These are phyloP conservation scores for Erpobdella octoculata DNA, from an alignment of 2,888 invertebrate species.

Conservation along the genomic window DNA sequence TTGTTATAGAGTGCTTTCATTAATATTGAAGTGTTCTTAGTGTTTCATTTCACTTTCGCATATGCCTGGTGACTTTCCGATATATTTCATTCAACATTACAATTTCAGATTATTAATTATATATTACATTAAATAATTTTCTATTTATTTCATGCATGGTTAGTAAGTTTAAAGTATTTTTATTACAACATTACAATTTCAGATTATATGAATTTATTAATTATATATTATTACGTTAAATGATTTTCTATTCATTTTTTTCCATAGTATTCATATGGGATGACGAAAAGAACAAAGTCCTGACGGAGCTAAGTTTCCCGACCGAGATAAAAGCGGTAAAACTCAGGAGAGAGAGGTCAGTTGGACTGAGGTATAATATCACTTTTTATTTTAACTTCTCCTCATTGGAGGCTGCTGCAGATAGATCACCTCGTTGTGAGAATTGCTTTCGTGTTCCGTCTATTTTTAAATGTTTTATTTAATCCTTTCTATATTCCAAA, in stretches of 20 bases:
- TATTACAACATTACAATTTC: too few species aligned
- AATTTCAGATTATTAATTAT: too few species aligned
- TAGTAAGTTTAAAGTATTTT: too few species aligned
- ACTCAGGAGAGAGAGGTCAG: conserved; percentile 70
- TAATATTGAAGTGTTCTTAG: not conserved
- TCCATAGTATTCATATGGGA: conserved; percentile 92
- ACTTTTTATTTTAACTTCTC: not conserved
- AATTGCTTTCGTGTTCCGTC: not conserved
- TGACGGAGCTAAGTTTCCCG: conserved; percentile 87
- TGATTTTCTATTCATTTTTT: too few species aligned
- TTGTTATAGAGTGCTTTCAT: not conserved
- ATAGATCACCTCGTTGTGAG: not conserved
- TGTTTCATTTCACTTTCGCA: too few species aligned
- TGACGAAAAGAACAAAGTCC: conserved; percentile 85
- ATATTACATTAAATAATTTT: too few species aligned
- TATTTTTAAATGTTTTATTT: not conserved
- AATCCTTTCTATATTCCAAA: not conserved
- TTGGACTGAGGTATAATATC: conserved; percentile 1
- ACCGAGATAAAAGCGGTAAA: conserved; percentile 85
- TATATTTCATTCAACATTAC: too few species aligned
- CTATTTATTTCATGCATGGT: too few species aligned
- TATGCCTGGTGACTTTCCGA: too few species aligned
- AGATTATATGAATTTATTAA: too few species aligned
- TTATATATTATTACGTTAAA: too few species aligned
- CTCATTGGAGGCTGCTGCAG: not conserved